These are phyloP conservation scores for Sinella curviseta DNA, from an alignment of 1,140 invertebrate species.

Conservation along the genomic window DNA sequence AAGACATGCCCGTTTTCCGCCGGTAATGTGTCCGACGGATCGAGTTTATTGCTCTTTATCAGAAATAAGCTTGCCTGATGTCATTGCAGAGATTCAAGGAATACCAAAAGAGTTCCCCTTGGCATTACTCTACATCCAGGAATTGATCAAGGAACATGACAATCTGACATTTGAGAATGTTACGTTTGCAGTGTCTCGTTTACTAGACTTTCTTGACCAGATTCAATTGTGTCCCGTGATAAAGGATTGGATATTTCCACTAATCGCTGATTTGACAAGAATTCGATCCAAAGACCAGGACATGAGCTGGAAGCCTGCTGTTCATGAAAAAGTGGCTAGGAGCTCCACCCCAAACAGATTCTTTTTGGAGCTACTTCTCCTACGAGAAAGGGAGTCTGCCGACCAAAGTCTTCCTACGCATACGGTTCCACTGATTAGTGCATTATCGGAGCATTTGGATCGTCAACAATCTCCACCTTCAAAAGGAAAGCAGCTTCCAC, in stretches of 20 bases:
- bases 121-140: constrained; percentile 27
- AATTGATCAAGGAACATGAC: neutral
- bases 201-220: constrained; percentile 8
- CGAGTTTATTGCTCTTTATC: constrained; percentile 12
- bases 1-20: constrained; percentile 2
- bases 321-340: neutral
- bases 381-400: neutral
- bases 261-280: neutral
- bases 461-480: no score
- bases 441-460: neutral
- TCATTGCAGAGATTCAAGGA: constrained; percentile 12
- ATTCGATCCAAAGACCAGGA: neutral
- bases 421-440: neutral
- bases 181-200: neutral
- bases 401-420: neutral
- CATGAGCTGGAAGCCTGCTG: neutral
- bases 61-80: neutral
- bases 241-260: constrained; percentile 16
- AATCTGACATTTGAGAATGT: neutral
- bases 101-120: constrained; percentile 31
- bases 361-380: neutral
- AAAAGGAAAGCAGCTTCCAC: neutral
- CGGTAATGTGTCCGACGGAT: constrained; percentile 24
- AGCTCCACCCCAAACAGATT: neutral
- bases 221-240: constrained; percentile 6